These are phyloP conservation scores for cattle (Bos taurus) DNA, from an alignment of 2,113 vertebrate species.

Conservation along the genomic window ARS-UCD2.0 NC_037345.1:16071001-16071500, in stretches of 20 bases:
- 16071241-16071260: background rate
- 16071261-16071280: background rate
- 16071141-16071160: background rate
- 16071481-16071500: background rate
- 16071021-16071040: background rate
- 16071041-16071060: background rate
- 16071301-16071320: background rate
- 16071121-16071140: background rate
- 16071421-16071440: background rate
- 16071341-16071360: background rate
- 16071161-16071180: background rate
- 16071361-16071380: background rate
- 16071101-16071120: background rate
- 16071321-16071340: background rate
- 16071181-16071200: background rate
- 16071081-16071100: background rate
- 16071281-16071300: background rate
- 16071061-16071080: background rate
- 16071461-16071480: background rate
- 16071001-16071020: background rate
- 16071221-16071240: background rate
- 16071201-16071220: background rate
- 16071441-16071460: background rate
- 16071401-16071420: background rate
- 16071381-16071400: background rate